Evolutionary conservation across 1,140 invertebrate species (phyloP).

Genomic region (Glomeris maerens): DNA sequence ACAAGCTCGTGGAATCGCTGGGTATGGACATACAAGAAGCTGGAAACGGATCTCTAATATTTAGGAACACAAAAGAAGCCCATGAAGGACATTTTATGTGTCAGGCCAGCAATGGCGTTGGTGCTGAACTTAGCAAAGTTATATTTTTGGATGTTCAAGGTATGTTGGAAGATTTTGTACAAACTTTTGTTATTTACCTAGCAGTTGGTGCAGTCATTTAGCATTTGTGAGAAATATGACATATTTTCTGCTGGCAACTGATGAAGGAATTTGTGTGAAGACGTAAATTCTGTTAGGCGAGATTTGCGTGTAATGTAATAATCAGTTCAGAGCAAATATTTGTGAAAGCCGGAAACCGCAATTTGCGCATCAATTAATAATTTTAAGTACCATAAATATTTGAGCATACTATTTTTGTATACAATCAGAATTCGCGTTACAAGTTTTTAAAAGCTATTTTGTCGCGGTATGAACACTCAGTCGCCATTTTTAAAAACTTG

Average conservation of each 20-base stretch:
- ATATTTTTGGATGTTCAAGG: slow-evolving; percentile 32
- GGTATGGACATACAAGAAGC: background rate
- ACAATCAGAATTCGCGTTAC: no score
- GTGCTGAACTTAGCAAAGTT: slow-evolving; percentile 32
- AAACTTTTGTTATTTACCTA: background rate
- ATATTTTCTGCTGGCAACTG: background rate
- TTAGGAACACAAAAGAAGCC: slow-evolving; percentile 25
- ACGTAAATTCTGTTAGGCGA: background rate
- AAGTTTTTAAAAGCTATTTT: no score
- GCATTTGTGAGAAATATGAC: background rate
- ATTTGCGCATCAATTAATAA: no score
- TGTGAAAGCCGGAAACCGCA: no score
- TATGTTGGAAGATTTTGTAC: slow-evolving; percentile 20
- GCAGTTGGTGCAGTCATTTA: background rate
- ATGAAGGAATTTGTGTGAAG: background rate
- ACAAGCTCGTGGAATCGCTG: background rate
- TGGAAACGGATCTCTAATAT: slow-evolving; percentile 33
- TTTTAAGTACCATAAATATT: no score
- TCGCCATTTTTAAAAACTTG: no score
- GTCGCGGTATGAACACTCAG: no score
- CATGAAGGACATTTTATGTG: slow-evolving; percentile 36
- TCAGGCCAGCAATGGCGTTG: slow-evolving; percentile 34
- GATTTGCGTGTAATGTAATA: background rate
- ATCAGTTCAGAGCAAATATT: background rate
- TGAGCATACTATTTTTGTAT: no score